Percentiles rank a stretch among this genome's conserved stretches.
Conservation (phyloP, 2,113 vertebrate species). For the Plotosus lineatus region DNA sequence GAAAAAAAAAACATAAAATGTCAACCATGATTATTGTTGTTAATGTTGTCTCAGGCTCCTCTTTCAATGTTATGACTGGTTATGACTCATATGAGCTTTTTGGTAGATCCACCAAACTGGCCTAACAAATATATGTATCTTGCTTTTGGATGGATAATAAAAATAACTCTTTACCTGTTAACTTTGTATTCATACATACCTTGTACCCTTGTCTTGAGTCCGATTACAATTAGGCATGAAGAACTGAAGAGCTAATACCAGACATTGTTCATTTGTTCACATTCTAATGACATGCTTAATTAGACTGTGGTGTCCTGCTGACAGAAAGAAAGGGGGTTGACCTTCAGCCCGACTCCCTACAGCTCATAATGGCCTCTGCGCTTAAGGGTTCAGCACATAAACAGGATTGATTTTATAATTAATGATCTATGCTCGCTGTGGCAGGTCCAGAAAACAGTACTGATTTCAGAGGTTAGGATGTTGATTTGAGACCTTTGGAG, state of each 20-base stretch:
- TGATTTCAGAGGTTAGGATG: slow-evolving; percentile 1
- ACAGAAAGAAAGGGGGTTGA: slow-evolving; percentile 18
- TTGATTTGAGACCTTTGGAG: background rate
- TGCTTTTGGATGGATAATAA: background rate
- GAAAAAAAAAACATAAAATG: background rate
- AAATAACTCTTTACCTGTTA: background rate
- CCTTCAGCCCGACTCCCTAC: slow-evolving; percentile 42
- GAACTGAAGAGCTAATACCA: slow-evolving; percentile 25
- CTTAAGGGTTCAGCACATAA: slow-evolving; percentile 46
- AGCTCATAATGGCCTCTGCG: slow-evolving; percentile 44
- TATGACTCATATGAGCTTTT: background rate
- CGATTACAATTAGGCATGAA: slow-evolving; percentile 10
- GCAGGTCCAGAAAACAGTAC: slow-evolving; percentile 22
- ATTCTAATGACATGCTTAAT: slow-evolving; percentile 51
- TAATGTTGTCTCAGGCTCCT: background rate
- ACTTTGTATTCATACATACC: slow-evolving; percentile 28
- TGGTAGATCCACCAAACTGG: background rate
- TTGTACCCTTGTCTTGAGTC: slow-evolving; percentile 2
- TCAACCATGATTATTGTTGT: background rate
- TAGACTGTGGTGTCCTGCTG: slow-evolving; percentile 41
- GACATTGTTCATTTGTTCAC: slow-evolving; percentile 38
- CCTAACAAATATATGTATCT: background rate
- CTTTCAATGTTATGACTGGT: background rate
- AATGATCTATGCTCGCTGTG: slow-evolving; percentile 40
- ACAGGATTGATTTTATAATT: slow-evolving; percentile 48